phyloP scores from a whole-genome alignment of 2,113 vertebrate species.

The Passer domesticus region DNA sequence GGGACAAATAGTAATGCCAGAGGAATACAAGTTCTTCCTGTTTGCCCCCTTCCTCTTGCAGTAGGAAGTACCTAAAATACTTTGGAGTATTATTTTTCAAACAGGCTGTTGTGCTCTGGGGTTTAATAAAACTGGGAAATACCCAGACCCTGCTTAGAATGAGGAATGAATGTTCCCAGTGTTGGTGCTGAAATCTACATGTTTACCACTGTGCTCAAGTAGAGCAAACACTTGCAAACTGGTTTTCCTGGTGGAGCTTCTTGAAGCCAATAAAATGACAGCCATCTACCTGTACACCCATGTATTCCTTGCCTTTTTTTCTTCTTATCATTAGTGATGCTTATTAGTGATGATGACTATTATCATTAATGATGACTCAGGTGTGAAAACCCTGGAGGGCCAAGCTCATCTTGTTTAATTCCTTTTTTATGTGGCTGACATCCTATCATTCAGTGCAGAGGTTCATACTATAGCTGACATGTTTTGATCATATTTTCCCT shows the following conservation, averaged over 20 bases:
- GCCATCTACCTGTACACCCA: neutral
- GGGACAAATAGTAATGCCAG: neutral
- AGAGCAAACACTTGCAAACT: neutral
- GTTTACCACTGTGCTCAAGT: neutral
- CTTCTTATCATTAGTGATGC: neutral
- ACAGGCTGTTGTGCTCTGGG: neutral
- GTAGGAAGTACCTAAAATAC: neutral
- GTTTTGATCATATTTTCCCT: neutral
- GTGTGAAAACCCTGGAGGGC: neutral
- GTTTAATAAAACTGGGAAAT: neutral
- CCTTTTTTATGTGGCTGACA: neutral
- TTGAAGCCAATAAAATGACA: neutral
- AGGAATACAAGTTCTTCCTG: conserved; percentile 39
- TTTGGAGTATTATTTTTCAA: neutral
- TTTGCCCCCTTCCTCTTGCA: neutral
- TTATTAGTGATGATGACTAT: neutral
- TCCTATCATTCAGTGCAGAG: neutral
- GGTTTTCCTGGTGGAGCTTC: neutral
- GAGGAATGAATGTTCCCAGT: neutral
- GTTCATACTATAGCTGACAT: neutral
- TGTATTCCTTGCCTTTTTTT: neutral
- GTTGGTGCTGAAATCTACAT: neutral
- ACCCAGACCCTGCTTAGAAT: neutral
- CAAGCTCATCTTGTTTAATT: neutral
- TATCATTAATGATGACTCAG: neutral